A percentile compares a stretch with the other conserved stretches of the same genome.
Conservation (phyloP, 2,797 vertebrate species). For the Manis pentadactyla region DNA sequence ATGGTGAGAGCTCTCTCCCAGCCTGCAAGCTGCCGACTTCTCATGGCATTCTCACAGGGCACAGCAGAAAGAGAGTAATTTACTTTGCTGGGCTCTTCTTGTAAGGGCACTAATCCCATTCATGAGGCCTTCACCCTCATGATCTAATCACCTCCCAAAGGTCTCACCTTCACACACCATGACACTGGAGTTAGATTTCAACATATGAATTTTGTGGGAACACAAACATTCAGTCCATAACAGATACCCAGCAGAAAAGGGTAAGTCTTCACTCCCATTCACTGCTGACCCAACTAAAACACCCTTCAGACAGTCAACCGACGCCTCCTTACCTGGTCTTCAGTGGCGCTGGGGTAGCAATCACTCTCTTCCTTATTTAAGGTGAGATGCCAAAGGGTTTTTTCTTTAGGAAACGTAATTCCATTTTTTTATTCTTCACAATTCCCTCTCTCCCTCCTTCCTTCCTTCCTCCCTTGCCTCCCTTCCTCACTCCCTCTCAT, state of each 20-base stretch:
- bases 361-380: neutral
- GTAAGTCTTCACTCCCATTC: neutral
- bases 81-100: neutral
- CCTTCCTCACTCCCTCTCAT: neutral
- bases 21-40: neutral
- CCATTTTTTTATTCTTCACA: neutral
- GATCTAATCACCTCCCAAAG: neutral
- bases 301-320: accelerated
- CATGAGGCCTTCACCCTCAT: neutral
- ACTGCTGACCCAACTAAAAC: neutral
- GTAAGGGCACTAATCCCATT: neutral
- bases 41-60: neutral
- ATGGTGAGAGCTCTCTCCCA: neutral
- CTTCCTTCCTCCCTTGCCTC: neutral
- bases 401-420: constrained; percentile 15
- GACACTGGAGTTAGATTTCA: neutral
- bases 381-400: neutral
- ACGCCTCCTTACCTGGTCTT: neutral
- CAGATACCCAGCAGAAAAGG: neutral
- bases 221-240: neutral
- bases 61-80: neutral
- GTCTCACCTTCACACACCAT: neutral
- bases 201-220: neutral
- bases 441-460: no score
- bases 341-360: neutral